Base-by-base conservation (phyloP, 2,797 vertebrate genomes). In the Rhyacichthys aspro region DNA sequence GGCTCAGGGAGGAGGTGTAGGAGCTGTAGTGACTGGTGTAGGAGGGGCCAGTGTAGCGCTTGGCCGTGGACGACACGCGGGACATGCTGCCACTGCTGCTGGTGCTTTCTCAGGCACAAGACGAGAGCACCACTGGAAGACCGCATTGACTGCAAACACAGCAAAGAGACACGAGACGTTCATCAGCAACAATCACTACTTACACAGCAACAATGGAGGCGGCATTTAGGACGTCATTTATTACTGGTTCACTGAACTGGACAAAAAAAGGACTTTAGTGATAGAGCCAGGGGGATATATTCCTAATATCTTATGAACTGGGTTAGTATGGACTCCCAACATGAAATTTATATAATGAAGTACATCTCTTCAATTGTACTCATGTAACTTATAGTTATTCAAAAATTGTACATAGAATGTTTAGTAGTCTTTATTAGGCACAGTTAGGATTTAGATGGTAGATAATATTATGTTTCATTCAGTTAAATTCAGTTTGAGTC, bases 21-120 rank as follows among this genome's bases (percentile, higher is more conserved):
- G 93, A 94, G 86, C 90, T 92, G 90, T 96, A 98, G 88, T 93
- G 88, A 23, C 93, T 95, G 90, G 89, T 89, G 79, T 95, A 97
- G 82, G 95, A 91, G 72, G 90, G 79, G 88, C 95, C 94, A 7
- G 90, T 67, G 34, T 95, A 96, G 43, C 94, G 95, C 92, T 97
- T 98, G 90, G 96, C 91, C 47, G 95, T 95, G 85, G 97, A 95
- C 80, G 96, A 96, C 69, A 96, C 91, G 63, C 96, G 96, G 87
- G 96, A 98, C 97, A 99, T 90, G 64, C 55, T 88, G 81, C 59
- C 83, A 79, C 55, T 74, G 70, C 59, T 83, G 76, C 44, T 81
- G 83, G 83, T 90, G 87, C 86, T 82, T 84, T 94, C 91, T 89
- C 92, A 92, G 93, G 79, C 68, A 79, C 86, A 67, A 84, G 78